Evolutionary conservation across 2,888 invertebrate species (phyloP).

Genomic region (Lepetodrilus schrolli): DNA sequence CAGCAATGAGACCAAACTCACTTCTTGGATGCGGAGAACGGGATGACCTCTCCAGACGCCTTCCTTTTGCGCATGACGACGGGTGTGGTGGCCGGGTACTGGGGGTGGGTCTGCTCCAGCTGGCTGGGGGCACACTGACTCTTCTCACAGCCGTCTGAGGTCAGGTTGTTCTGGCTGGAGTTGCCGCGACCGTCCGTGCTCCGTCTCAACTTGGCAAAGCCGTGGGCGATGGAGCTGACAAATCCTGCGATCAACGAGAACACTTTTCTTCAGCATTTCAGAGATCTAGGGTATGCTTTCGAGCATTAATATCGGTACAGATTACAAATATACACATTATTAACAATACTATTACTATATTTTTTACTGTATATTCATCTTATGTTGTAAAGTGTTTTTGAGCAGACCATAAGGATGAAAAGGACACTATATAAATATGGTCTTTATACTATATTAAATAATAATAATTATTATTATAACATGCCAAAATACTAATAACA

Average conservation of each 20-base stretch:
- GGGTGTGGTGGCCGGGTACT: constrained; percentile 51
- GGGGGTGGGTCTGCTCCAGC: neutral
- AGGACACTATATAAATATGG: no score
- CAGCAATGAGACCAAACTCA: constrained; percentile 43
- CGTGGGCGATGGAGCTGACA: constrained; percentile 69
- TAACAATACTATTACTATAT: no score
- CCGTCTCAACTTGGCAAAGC: constrained; percentile 68
- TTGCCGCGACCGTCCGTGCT: constrained; percentile 60
- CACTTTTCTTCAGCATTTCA: no score
- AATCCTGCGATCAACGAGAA: constrained; percentile 58
- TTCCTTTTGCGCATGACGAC: constrained; percentile 65
- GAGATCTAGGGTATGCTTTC: no score
- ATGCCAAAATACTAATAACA: no score
- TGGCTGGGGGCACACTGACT: constrained; percentile 14
- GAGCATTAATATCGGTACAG: no score
- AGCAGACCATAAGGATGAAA: no score
- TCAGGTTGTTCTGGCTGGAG: constrained; percentile 25
- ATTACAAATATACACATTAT: no score
- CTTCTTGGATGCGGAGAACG: constrained; percentile 70
- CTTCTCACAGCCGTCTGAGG: constrained; percentile 27
- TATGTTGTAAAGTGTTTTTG: no score
- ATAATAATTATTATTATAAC: no score
- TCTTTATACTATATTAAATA: no score
- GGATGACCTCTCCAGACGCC: constrained; percentile 54
- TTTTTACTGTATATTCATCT: no score